A percentile compares a stretch with the other conserved stretches of the same genome.
Conservation (phyloP, 2,113 vertebrate species). For the Anguilla rostrata region DNA sequence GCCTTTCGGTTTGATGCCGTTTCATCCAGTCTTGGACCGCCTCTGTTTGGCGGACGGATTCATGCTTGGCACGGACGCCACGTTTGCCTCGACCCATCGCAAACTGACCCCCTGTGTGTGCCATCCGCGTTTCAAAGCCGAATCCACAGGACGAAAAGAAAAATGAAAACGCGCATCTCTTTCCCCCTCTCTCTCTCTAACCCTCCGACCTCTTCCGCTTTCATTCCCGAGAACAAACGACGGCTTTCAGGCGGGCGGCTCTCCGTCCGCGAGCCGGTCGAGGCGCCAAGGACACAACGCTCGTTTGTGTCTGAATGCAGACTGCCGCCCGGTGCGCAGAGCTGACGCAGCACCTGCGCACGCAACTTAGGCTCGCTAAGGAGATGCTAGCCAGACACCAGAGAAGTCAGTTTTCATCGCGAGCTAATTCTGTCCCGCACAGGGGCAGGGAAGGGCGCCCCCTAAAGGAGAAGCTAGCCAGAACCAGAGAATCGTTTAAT, state of each 20-base stretch:
- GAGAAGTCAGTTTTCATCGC: no score
- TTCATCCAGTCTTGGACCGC: constrained; percentile 27
- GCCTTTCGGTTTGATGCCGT: constrained; percentile 23
- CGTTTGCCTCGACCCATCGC: not conserved
- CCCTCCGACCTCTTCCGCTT: not conserved
- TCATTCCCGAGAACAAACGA: not conserved
- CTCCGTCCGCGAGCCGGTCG: not conserved
- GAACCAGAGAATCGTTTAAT: no score
- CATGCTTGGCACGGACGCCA: constrained; percentile 14
- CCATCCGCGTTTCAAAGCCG: constrained; percentile 12
- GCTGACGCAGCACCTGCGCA: not conserved
- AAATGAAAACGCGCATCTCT: not conserved
- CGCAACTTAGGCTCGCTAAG: not conserved
- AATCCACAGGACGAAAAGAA: constrained; percentile 19
- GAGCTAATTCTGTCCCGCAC: no score
- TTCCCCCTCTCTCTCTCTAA: not conserved
- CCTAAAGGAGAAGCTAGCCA: no score
- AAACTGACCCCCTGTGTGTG: not conserved
- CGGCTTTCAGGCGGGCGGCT: not conserved
- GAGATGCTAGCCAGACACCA: not conserved
- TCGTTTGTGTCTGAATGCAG: not conserved
- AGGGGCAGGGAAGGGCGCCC: no score
- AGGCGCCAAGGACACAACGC: not conserved
- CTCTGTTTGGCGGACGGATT: constrained; percentile 35
- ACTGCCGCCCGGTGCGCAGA: not conserved